Evolutionary conservation across 1,140 invertebrate species (phyloP).

Genomic region (Danaus melanippus): DNA sequence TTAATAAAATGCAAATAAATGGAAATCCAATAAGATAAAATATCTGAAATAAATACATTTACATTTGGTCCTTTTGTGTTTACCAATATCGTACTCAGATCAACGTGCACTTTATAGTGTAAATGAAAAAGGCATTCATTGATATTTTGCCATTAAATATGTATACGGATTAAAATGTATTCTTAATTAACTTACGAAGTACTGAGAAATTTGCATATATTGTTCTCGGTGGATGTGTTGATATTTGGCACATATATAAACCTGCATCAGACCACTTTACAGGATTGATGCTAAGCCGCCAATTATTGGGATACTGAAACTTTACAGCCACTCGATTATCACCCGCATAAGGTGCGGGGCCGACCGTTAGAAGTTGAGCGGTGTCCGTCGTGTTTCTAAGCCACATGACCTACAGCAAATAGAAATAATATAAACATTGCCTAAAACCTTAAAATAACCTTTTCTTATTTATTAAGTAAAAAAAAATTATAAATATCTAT

Average conservation of each 20-base stretch:
- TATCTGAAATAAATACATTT: constrained; percentile 2
- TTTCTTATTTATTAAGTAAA: too few species aligned
- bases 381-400: constrained; percentile 79
- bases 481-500: too few species aligned
- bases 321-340: constrained; percentile 80
- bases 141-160: too few species aligned
- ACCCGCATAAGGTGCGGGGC: constrained; percentile 79
- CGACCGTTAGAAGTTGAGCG: constrained; percentile 84
- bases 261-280: constrained; percentile 82
- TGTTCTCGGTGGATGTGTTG: constrained; percentile 84
- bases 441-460: too few species aligned
- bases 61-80: too few species aligned
- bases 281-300: constrained; percentile 84
- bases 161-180: neutral
- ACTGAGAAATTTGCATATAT: constrained; percentile 77
- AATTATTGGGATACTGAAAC: constrained; percentile 89
- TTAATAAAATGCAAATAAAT: constrained; percentile 19
- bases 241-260: constrained; percentile 89
- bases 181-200: constrained; percentile 66
- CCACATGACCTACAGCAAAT: constrained; percentile 80
- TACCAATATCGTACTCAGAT: too few species aligned
- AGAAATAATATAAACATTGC: neutral
- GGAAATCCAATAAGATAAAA: constrained; percentile 7
- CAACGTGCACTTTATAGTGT: neutral
- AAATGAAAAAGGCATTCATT: too few species aligned